Base-by-base conservation (phyloP, 2,888 invertebrate genomes). In the Dryococelus australis region DNA sequence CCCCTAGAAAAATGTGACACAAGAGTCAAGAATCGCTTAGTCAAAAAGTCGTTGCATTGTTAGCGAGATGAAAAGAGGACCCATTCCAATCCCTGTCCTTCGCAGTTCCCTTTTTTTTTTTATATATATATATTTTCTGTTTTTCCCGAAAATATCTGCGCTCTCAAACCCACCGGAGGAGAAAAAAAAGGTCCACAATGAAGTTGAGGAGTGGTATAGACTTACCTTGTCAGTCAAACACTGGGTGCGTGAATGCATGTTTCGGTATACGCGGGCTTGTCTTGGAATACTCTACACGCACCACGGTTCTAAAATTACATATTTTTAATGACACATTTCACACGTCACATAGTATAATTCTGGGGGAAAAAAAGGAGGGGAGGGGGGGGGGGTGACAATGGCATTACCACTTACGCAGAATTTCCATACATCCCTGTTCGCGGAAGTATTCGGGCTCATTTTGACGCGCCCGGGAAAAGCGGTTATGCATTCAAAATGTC, bases 301-400 rank as follows among this genome's bases (percentile, higher is more conserved):
- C 80, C 80, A 80, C 80, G 80, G 80, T 27, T 80, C 16, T 80
- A 80, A 80, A 80, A 80, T 80, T 80, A 80, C 80, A 24, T 13
- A 80, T 51, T 51, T 51, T 51, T 51, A 51, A 51, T 51, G 51
- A 51, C 51, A 51, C 51, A 16, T 51, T 51, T 51, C 51, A 51
- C 51, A 51, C 20, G 35, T 35, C 35, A 4, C 35, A 35, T 35
- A 35, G 35, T 35, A 4, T 3, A 35, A 35, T 35, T 35, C 35
- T 35, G 35, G 35, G 4, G n/a, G n/a, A n/a, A n/a, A n/a, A n/a
- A n/a, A n/a, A n/a, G n/a, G n/a, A n/a, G n/a, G n/a, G n/a, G n/a
- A n/a, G n/a, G n/a, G n/a, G n/a, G n/a, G n/a, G n/a, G n/a, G n/a
- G 35, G 35, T 4, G 35, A 35, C 35, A 3, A 35, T 4, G 35